Base-by-base conservation (phyloP, 1,140 invertebrate genomes). In the Temnothorax curvispinosus region DNA sequence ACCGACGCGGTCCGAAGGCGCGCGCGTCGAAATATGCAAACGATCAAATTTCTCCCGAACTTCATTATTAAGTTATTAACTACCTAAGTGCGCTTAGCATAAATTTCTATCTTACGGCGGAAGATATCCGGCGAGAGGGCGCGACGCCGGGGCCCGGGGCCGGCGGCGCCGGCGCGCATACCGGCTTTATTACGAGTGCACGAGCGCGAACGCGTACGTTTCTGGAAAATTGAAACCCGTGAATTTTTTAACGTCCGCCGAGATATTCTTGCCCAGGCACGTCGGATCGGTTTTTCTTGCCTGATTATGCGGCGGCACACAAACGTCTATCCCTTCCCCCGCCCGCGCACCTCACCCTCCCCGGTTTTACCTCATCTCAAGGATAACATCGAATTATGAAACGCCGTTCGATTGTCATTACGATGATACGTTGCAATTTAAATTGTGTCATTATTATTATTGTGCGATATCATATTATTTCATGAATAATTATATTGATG, bases 31-130 rank as follows among this genome's bases (percentile, higher is more conserved):
- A 91, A 87, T 87, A 90, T 86, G 90, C 75, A 90, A 91, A 90
- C 87, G 87, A 86, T 90, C 82, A 64, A 60, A 85, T 90, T 82
- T 74, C 38, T 52, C 86, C n/a, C n/a, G 18, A 90, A 90, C 76
- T 90, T 81, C 80, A 80, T 90, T 91, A 91, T 91, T 91, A 91
- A 91, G 87, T 91, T 89, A 76, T 81, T 78, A 91, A 91, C 84
- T 87, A 72, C 76, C 80, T 88, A 88, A 87, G 90, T 85, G 85
- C 72, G 67, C 85, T 91, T 89, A 91, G 87, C 90, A 90, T 91
- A 90, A 89, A 90, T 91, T 90, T 89, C 75, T 81, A 88, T 80
- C 71, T 75, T 75, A 62, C 80, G n/a, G 15, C 35, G 64, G 80
- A 54, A 38, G 69, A 74, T 44, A 50, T 75, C 52, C 44, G 18